These are phyloP conservation scores for Podotricha telesiphe DNA, from an alignment of 2,888 invertebrate species.

Conservation along the genomic window DNA sequence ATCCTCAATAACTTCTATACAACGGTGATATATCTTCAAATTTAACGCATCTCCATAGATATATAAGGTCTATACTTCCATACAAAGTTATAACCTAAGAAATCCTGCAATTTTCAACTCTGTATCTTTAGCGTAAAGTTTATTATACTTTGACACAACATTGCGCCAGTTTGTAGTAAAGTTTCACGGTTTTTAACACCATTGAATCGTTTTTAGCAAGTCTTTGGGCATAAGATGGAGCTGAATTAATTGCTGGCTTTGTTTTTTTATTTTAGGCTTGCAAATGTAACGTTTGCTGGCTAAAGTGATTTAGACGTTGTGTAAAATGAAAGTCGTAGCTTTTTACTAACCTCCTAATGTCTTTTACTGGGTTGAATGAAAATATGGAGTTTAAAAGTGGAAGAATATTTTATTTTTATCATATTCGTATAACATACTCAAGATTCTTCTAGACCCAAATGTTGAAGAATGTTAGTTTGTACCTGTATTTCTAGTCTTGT, in stretches of 20 bases:
- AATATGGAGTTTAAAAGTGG: too few species aligned
- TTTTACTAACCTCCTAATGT: too few species aligned
- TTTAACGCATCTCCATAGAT: constrained; percentile 45
- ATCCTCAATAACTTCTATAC: constrained; percentile 30
- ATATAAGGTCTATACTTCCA: constrained; percentile 39
- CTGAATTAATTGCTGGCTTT: constrained; percentile 58
- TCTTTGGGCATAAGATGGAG: constrained; percentile 26
- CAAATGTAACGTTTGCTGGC: constrained; percentile 41
- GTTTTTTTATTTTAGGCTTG: constrained; percentile 44
- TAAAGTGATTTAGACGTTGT: constrained; percentile 37
- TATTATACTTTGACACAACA: not conserved
- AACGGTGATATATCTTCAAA: constrained; percentile 15
- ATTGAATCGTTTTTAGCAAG: constrained; percentile 44
- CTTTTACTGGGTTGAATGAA: too few species aligned
- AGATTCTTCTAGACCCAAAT: too few species aligned
- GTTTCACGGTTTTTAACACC: constrained; percentile 46
- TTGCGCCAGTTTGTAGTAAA: constrained; percentile 28
- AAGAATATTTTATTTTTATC: too few species aligned
- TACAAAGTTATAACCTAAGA: not conserved
- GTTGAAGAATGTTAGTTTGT: too few species aligned
- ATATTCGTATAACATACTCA: too few species aligned
- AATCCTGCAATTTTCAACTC: not conserved
- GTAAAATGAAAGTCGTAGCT: not conserved
- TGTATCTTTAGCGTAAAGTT: not conserved
- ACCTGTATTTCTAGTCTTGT: too few species aligned